phyloP scores from a whole-genome alignment of 2,888 invertebrate genomes.

The Xestobium rufovillosum region DNA sequence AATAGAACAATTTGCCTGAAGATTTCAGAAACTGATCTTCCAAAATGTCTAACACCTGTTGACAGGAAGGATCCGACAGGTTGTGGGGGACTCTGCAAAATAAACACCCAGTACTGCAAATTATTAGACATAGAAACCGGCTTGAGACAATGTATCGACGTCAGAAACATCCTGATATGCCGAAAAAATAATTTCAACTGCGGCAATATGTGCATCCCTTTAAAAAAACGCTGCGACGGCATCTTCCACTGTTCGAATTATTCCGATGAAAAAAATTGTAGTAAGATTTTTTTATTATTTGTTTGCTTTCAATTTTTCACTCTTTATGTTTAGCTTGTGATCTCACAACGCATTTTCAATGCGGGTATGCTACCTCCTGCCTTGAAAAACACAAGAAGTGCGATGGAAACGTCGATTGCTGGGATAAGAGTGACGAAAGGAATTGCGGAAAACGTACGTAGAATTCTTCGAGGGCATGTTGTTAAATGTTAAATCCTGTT shows the following conservation, averaged over 20 bases:
- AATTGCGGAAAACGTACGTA: constrained; percentile 60
- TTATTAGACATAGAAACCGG: constrained; percentile 48
- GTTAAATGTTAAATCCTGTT: no score
- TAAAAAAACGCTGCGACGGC: constrained; percentile 61
- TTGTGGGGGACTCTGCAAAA: constrained; percentile 58
- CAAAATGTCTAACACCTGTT: constrained; percentile 31
- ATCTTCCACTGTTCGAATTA: constrained; percentile 66
- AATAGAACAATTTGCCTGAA: constrained; percentile 35
- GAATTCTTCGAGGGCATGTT: no score
- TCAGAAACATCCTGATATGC: constrained; percentile 53
- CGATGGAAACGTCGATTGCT: constrained; percentile 67
- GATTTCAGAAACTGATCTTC: constrained; percentile 28
- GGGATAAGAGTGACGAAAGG: constrained; percentile 69
- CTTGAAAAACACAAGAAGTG: constrained; percentile 60
- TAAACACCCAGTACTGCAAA: constrained; percentile 58
- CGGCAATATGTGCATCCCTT: constrained; percentile 61
- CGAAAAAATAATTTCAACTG: constrained; percentile 62
- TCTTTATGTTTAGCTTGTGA: constrained; percentile 55
- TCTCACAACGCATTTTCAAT: constrained; percentile 60
- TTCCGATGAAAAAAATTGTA: constrained; percentile 66
- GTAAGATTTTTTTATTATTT: constrained; percentile 43
- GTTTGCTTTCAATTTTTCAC: background rate
- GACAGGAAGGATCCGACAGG: constrained; percentile 45
- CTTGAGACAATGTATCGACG: constrained; percentile 49
- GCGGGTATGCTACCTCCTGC: constrained; percentile 67